A percentile compares a stretch with the other conserved stretches of the same genome.
Conservation (phyloP, 1,140 invertebrate genomes). For the Leptinotarsa defecta region DNA sequence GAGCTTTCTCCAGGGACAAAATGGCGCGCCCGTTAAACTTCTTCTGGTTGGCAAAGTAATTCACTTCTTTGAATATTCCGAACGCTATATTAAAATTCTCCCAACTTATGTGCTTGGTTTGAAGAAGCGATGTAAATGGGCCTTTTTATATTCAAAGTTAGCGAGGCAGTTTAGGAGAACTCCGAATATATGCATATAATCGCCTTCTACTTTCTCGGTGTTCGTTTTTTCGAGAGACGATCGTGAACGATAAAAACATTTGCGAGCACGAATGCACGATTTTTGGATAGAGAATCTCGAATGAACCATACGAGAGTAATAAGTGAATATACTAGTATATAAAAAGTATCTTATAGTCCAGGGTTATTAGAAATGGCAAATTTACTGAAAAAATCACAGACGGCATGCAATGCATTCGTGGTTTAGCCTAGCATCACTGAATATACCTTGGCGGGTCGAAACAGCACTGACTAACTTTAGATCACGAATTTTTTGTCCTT, state of each 20-base stretch:
- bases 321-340: not conserved
- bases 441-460: too few relatives aligned
- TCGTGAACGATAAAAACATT: not conserved
- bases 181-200: constrained; percentile 16
- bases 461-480: too few relatives aligned
- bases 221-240: constrained; percentile 5
- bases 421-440: too few relatives aligned
- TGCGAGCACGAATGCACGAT: not conserved
- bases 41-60: constrained; percentile 41
- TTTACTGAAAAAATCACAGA: too few relatives aligned
- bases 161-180: constrained; percentile 7
- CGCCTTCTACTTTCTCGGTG: constrained; percentile 13
- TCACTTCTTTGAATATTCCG: constrained; percentile 44
- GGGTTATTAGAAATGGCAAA: not conserved
- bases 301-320: not conserved
- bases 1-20: constrained; percentile 48
- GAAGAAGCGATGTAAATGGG: constrained; percentile 46
- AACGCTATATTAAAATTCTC: constrained; percentile 49
- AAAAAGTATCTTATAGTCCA: not conserved
- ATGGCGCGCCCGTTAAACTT: constrained; percentile 40
- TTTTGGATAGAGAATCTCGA: not conserved
- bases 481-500: too few relatives aligned
- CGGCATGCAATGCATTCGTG: too few relatives aligned
- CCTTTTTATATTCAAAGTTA: constrained; percentile 44
- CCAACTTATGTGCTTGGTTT: constrained; percentile 45